Conservation (phyloP, 2,888 invertebrate genomes). For the Dryocosmus kuriphilus region DNA sequence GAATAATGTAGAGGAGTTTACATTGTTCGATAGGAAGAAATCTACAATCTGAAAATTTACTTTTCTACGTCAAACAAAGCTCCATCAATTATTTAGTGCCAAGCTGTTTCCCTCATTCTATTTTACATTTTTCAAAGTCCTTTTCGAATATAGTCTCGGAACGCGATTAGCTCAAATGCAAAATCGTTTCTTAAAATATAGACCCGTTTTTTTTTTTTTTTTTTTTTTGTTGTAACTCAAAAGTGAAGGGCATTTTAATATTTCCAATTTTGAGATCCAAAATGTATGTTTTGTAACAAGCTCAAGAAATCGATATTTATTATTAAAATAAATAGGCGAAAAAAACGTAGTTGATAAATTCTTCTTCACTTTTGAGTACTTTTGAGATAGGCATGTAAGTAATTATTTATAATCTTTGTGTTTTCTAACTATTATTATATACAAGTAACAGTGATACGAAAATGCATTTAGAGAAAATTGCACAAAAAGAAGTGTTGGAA, state of each 20-base stretch:
- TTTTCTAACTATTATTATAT: not conserved
- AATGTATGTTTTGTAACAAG: not conserved
- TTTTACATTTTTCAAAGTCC: not conserved
- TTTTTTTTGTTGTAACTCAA: too few relatives aligned
- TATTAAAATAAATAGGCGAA: not conserved
- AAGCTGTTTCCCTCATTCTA: slow-evolving; percentile 45
- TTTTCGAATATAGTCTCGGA: not conserved
- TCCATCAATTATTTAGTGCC: slow-evolving; percentile 54
- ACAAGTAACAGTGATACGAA: slow-evolving; percentile 35
- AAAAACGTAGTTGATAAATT: not conserved
- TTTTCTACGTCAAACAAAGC: slow-evolving; percentile 50
- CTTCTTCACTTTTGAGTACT: not conserved
- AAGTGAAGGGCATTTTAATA: not conserved
- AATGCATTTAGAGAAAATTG: slow-evolving; percentile 18
- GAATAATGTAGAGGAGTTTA: slow-evolving; percentile 57
- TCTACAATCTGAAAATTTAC: slow-evolving; percentile 48
- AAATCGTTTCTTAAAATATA: not conserved
- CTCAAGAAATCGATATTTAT: not conserved
- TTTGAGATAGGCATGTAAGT: not conserved
- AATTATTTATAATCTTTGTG: not conserved
- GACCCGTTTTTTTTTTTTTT: not conserved
- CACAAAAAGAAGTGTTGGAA: not conserved
- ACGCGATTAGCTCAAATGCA: not conserved
- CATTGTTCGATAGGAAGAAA: slow-evolving; percentile 36
- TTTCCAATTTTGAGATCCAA: not conserved